Evolutionary conservation across 2,113 vertebrate species (phyloP).

Genomic region (Microcebus lehilahytsara): DNA sequence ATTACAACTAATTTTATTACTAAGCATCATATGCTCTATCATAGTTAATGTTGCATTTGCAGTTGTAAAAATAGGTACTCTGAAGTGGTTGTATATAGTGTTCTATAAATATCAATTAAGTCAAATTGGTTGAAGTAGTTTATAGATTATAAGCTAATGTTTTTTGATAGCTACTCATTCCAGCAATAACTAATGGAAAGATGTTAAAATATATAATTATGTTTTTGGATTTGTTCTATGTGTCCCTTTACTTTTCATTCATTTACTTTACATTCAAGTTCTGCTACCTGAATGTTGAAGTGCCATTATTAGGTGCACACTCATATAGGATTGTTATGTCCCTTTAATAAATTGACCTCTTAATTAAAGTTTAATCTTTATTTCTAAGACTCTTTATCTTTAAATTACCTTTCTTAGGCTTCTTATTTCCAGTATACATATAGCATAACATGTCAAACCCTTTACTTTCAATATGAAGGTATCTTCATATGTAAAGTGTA

Average conservation of each 20-base stretch:
- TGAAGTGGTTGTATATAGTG: not conserved
- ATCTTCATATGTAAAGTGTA: not conserved
- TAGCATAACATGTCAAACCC: not conserved
- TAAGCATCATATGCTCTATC: not conserved
- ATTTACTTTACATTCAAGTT: not conserved
- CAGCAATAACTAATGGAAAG: not conserved
- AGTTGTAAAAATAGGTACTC: not conserved
- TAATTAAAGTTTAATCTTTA: not conserved
- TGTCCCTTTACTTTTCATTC: not conserved
- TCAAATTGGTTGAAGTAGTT: not conserved
- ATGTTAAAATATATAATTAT: not conserved
- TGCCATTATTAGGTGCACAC: not conserved
- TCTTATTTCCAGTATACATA: not conserved
- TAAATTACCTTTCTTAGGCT: not conserved
- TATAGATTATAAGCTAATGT: not conserved
- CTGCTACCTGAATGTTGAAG: not conserved
- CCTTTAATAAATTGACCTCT: not conserved
- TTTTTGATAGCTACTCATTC: not conserved
- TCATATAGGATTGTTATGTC: not conserved
- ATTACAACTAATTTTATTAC: not conserved
- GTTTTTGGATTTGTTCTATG: not conserved
- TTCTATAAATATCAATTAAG: not conserved
- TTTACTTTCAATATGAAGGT: not conserved
- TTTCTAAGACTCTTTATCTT: not conserved
- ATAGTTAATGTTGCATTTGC: not conserved